Conservation (phyloP, 2,888 invertebrate species). For the Pycnomerus fuliginosus region DNA sequence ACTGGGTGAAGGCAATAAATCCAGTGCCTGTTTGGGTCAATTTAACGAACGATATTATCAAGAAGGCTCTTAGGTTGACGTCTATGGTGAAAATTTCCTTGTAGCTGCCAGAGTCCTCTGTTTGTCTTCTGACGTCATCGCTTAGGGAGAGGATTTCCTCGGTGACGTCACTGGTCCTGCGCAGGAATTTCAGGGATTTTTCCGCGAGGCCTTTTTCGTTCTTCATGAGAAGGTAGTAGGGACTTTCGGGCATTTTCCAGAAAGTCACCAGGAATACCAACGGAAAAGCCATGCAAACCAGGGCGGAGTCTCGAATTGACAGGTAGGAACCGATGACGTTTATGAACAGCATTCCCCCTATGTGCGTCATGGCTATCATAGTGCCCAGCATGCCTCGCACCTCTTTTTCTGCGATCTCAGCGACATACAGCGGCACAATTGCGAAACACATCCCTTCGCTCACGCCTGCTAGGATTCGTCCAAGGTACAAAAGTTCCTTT, state of each 20-base stretch:
- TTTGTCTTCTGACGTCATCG: conserved; percentile 39
- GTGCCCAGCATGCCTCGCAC: conserved; percentile 28
- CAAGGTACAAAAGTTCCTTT: conserved; percentile 24
- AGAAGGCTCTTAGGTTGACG: conserved; percentile 39
- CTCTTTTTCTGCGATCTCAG: conserved; percentile 34
- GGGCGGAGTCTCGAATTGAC: conserved; percentile 25
- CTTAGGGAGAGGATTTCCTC: conserved; percentile 35
- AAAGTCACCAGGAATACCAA: conserved; percentile 34
- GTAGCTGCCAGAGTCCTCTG: conserved; percentile 38
- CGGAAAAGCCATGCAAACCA: conserved; percentile 28
- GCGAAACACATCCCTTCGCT: conserved; percentile 35
- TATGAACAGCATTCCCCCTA: conserved; percentile 25
- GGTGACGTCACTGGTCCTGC: conserved; percentile 37
- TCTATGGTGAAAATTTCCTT: conserved; percentile 38
- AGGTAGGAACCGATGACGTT: conserved; percentile 39
- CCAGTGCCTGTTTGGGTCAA: conserved; percentile 43
- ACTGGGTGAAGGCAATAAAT: conserved; percentile 37
- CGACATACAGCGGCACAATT: conserved; percentile 36
- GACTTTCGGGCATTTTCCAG: conserved; percentile 43
- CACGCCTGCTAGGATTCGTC: conserved; percentile 34
- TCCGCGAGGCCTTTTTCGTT: conserved; percentile 33
- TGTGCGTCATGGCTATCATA: conserved; percentile 23
- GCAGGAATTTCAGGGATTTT: conserved; percentile 32
- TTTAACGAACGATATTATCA: conserved; percentile 33
- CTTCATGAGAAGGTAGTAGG: conserved; percentile 43